Evolutionary conservation across 2,888 invertebrate species (phyloP), one percentile per base, ranked within the genome.

Genomic region (Petrolisthes cinctipes): DNA sequence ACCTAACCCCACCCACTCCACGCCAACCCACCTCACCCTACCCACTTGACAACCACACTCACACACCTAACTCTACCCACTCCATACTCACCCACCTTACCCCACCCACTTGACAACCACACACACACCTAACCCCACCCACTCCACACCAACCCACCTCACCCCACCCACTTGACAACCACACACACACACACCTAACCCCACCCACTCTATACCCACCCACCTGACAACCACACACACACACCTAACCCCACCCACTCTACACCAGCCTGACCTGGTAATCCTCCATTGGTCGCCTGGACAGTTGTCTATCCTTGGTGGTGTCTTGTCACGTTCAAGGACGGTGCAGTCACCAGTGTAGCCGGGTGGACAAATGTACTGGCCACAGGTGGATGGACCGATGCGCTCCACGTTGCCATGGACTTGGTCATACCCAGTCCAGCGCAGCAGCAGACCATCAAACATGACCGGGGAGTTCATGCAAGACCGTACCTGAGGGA

Each of bases 341-440:
- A 96, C 96, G 92, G 96, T 96, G 92, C 98, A 98, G 93, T 97
- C 96, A 85, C 98, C 98, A 6, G 95, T 95, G 92, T 97, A 97
- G 78, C 97, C 98, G 82, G 96, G 96, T 4, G 97, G 96, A 92
- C 98, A 98, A 86, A 96, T 95, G 91, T 97, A 94, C 92, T 97
- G 96, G 6, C 98, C 98, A 92, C 98, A 98, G 91, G 96, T 96
- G 0, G 98, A 97, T 17, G 98, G 98, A 5, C 97, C 97, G 57
- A 96, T 95, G 92, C 97, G 94, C 93, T 98, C 98, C 20, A 98
- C 97, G 57, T 97, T 97, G 85, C 98, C 98, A 53, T 95, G 93
- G 3, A 96, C 95, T 91, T 96, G 96, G 92, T 98, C 97, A 92
- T 98, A 99, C 51, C 98, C 98, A 61, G 97, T 96, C 97, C 98